Base-by-base conservation (phyloP, 2,888 invertebrate species). In the Formica aserva region DNA sequence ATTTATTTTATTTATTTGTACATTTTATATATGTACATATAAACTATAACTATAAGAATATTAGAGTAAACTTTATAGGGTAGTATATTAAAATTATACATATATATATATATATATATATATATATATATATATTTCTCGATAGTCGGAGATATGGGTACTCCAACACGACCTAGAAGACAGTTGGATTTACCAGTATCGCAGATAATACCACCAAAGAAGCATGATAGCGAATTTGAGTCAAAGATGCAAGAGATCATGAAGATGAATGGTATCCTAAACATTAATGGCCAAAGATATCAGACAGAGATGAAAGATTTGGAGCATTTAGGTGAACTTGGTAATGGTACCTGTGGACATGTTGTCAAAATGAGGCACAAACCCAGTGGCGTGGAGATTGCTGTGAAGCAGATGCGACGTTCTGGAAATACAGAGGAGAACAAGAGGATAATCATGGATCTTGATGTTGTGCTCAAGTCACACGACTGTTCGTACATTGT, bases 351-450 rank as follows among this genome's bases (percentile, higher is more conserved):
- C 18, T 99, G 99, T 94, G 99, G 99, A 11, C 99, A 99, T 95
- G 99, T 99, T 11, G 98, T 99, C 52, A 99, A 99, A 95, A 99
- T 99, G 99, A 95, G 97, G 90, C 99, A 99, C 94, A 97, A 96
- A 94, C 97, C 97, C 0, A 98, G 98, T 85, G 96, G 96, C 57
- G 97, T 97, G 91, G 96, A 98, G 82, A 98, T 99, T 92, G 99
- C 99, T 89, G 99, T 99, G 3, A 99, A 99, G 97, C 98, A 98
- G 97, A 99, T 99, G 99, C 96, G 99, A 86, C 97, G 99, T 67
- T 99, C 99, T 0, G 98, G 99, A 26, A 99, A 99, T 95, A 97
- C 97, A 0, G 99, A 99, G 94, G 99, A 99, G 95, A 99, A 98
- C 89, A 99, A 99, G 95, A 96, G 99, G 88, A 99, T 99, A 89